phyloP scores from a whole-genome alignment of 1,140 invertebrate species.

The Drosophila parvula region DNA sequence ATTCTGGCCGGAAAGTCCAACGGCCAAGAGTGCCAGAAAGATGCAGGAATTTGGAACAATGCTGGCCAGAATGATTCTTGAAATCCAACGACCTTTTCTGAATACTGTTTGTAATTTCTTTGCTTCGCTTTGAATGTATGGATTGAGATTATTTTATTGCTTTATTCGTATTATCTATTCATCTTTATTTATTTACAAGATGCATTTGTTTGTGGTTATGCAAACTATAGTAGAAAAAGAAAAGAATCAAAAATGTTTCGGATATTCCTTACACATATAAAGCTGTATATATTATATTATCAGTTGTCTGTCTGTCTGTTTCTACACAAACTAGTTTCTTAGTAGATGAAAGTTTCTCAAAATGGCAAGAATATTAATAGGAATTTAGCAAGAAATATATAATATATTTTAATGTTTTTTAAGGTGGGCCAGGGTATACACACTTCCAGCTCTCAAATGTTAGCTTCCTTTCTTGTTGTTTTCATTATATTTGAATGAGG shows the following conservation, averaged over 20 bases:
- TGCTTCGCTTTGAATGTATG: too few relatives aligned
- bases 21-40: slow-evolving; percentile 20
- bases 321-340: too few relatives aligned
- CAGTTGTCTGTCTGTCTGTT: too few relatives aligned
- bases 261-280: too few relatives aligned
- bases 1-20: slow-evolving; percentile 5
- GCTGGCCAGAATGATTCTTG: background rate
- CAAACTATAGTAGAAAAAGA: too few relatives aligned
- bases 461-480: background rate
- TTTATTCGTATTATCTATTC: too few relatives aligned
- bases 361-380: background rate
- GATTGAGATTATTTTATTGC: too few relatives aligned
- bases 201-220: too few relatives aligned
- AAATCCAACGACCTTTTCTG: background rate
- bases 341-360: background rate
- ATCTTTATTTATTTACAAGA: background rate
- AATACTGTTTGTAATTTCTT: background rate
- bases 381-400: background rate
- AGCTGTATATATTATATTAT: too few relatives aligned
- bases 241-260: too few relatives aligned
- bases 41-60: background rate
- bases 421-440: background rate
- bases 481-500: background rate
- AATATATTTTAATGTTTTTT: background rate
- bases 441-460: background rate